phyloP scores from a whole-genome alignment of 2,113 vertebrate genomes.

The Hippoglossus stenolepis region DNA sequence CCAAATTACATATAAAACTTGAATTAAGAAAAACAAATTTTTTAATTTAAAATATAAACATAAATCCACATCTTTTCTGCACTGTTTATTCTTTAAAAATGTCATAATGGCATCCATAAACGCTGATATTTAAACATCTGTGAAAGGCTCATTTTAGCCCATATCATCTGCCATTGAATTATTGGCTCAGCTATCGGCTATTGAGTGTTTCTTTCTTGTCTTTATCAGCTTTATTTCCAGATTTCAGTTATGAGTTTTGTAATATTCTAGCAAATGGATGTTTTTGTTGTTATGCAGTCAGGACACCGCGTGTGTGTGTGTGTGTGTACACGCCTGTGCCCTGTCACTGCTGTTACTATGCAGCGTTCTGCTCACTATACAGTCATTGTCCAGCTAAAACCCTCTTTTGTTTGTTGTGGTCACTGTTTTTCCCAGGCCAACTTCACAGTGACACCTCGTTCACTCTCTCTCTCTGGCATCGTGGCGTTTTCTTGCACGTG shows the following conservation, averaged over 20 bases:
- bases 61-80: too few species aligned
- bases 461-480: conserved; percentile 18
- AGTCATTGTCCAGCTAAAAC: conserved; percentile 28
- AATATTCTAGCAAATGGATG: not conserved
- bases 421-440: conserved; percentile 10
- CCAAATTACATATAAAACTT: too few species aligned
- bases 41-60: too few species aligned
- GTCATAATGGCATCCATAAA: too few species aligned
- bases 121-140: too few species aligned
- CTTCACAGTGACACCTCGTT: not conserved
- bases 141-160: not conserved
- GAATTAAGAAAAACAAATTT: too few species aligned
- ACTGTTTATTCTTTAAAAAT: too few species aligned
- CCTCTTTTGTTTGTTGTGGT: conserved; percentile 43
- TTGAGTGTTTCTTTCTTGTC: not conserved
- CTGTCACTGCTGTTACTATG: conserved; percentile 43
- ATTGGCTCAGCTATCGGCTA: too few species aligned
- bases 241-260: not conserved
- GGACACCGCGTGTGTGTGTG: not conserved
- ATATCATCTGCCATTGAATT: too few species aligned
- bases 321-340: not conserved
- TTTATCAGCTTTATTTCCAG: too few species aligned
- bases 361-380: not conserved
- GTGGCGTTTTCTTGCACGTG: not conserved
- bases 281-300: conserved; percentile 32